Evolutionary conservation across 2,888 invertebrate species (phyloP).

Genomic region (Machimus atricapillus): DNA sequence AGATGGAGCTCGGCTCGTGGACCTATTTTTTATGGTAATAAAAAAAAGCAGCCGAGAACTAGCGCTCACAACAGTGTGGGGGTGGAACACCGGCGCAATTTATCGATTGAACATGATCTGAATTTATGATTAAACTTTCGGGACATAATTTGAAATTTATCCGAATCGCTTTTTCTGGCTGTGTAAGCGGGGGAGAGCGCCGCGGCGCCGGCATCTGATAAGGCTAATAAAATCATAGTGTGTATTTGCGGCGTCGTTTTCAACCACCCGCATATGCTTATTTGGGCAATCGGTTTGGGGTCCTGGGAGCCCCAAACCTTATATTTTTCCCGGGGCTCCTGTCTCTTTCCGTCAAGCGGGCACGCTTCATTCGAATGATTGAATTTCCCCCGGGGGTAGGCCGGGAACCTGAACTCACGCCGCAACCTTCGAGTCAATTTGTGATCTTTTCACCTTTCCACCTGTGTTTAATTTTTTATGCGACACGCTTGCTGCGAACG

Average conservation of each 20-base stretch:
- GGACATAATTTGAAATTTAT: slow-evolving; percentile 35
- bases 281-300: background rate
- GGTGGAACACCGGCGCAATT: background rate
- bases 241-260: background rate
- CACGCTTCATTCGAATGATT: background rate
- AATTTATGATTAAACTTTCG: slow-evolving; percentile 40
- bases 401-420: background rate
- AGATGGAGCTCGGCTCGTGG: slow-evolving; percentile 2
- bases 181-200: background rate
- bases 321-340: background rate
- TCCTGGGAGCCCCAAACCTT: background rate
- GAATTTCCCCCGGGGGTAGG: background rate
- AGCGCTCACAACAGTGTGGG: background rate
- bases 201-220: background rate
- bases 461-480: background rate
- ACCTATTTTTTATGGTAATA: slow-evolving; percentile 22
- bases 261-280: background rate
- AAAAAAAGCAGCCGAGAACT: background rate
- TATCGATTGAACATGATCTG: slow-evolving; percentile 39
- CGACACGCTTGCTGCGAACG: background rate
- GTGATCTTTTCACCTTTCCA: background rate
- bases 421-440: background rate
- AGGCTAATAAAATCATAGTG: slow-evolving; percentile 20
- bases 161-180: background rate
- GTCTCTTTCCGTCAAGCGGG: background rate